Conservation (phyloP, 2,797 vertebrate genomes). For the Anguilla obscura region DNA sequence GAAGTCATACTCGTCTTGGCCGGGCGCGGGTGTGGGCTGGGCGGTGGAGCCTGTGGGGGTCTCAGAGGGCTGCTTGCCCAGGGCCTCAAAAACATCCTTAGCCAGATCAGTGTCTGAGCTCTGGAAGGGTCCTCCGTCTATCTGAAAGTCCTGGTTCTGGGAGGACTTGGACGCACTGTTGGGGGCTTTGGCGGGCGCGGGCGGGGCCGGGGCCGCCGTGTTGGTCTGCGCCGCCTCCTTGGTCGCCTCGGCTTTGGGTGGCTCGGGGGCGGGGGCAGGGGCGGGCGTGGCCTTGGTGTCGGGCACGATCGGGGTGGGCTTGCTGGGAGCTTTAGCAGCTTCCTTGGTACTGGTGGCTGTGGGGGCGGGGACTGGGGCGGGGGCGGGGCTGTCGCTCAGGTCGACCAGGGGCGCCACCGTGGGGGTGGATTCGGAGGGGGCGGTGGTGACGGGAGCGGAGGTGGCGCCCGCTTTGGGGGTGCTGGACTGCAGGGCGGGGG, state of each 20-base stretch:
- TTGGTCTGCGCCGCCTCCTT: conserved; percentile 66
- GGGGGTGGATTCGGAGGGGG: conserved; percentile 59
- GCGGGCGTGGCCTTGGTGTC: conserved; percentile 48
- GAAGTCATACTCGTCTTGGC: conserved; percentile 92
- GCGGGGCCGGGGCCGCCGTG: conserved; percentile 65
- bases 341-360: conserved; percentile 66
- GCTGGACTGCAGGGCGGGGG: conserved; percentile 51
- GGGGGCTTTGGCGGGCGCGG: conserved; percentile 68
- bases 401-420: conserved; percentile 88
- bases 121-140: conserved; percentile 86
- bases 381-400: conserved; percentile 81
- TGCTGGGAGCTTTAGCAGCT: conserved; percentile 50
- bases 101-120: conserved; percentile 82
- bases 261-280: conserved; percentile 54
- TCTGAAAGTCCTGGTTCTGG: conserved; percentile 84
- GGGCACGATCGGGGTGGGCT: conserved; percentile 50
- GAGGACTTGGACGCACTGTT: conserved; percentile 57
- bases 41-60: conserved; percentile 73
- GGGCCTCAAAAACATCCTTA: conserved; percentile 84
- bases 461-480: conserved; percentile 66
- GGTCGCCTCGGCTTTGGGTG: conserved; percentile 54
- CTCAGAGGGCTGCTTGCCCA: conserved; percentile 71
- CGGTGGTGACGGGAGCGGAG: conserved; percentile 54
- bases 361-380: conserved; percentile 43
- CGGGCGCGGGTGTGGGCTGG: conserved; percentile 66